phyloP scores from a whole-genome alignment of 1,140 invertebrate genomes.

The Oryctes rhinoceros region DNA sequence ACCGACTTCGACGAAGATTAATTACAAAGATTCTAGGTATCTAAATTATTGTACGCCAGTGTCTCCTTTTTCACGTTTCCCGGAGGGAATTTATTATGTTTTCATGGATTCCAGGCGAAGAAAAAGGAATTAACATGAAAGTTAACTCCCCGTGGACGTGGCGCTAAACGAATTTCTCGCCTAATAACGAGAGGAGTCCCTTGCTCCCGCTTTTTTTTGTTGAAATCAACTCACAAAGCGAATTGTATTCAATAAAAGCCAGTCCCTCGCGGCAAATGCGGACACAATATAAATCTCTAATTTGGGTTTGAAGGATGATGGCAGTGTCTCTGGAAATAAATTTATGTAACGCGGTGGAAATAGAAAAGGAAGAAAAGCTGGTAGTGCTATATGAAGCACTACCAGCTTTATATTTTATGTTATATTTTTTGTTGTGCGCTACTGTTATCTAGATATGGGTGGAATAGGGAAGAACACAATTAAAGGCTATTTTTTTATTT shows the following conservation, averaged over 20 bases:
- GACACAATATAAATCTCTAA: constrained; percentile 17
- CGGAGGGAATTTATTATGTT: neutral
- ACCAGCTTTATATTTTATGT: too few species aligned
- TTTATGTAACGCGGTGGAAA: too few species aligned
- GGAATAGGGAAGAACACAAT: too few species aligned
- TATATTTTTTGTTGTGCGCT: too few species aligned
- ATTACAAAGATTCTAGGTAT: too few species aligned
- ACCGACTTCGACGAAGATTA: too few species aligned
- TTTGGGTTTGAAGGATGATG: neutral
- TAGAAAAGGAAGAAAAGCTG: neutral
- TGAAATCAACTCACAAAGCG: neutral
- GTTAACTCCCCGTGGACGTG: neutral
- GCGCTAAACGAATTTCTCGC: constrained; percentile 12
- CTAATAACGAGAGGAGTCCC: neutral
- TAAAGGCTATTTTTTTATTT: too few species aligned
- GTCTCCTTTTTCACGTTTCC: neutral
- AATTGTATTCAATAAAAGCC: neutral
- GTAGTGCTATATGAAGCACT: too few species aligned
- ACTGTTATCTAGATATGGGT: too few species aligned
- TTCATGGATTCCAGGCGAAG: neutral
- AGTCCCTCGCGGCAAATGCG: neutral
- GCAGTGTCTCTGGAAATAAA: neutral
- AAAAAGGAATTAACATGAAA: constrained; percentile 8
- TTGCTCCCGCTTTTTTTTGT: neutral
- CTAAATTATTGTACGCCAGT: too few species aligned